Evolutionary conservation across 2,797 vertebrate genomes (phyloP).

Genomic region (Halcyon badia): DNA sequence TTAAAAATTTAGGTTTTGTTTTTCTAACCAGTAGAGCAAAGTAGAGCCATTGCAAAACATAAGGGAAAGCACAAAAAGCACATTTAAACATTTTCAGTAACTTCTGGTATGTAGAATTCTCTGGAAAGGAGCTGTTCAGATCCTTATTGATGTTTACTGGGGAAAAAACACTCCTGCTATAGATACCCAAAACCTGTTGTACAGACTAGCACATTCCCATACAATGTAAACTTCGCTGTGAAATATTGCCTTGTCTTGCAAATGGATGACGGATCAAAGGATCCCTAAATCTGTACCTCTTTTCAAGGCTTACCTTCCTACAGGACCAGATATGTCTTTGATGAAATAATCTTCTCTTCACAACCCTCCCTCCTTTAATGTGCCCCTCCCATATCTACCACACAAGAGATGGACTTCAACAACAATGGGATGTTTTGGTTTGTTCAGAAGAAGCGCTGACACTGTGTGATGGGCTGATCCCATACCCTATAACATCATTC

Average conservation of each 20-base stretch:
- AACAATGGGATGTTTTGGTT: neutral
- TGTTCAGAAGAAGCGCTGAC: neutral
- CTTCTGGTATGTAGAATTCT: neutral
- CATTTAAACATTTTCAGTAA: neutral
- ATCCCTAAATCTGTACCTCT: neutral
- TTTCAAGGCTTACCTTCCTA: neutral
- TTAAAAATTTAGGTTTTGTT: neutral
- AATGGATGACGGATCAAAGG: neutral
- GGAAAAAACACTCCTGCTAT: rapidly evolving
- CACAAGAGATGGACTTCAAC: neutral
- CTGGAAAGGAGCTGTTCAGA: neutral
- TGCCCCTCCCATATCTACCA: neutral
- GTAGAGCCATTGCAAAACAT: neutral
- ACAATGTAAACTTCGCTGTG: neutral
- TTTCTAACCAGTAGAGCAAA: neutral
- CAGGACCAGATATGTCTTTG: neutral
- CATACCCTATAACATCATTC: neutral
- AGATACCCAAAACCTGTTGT: neutral
- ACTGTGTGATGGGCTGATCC: neutral
- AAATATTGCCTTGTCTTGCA: neutral
- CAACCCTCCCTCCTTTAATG: neutral
- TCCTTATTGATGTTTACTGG: rapidly evolving
- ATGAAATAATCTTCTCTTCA: neutral
- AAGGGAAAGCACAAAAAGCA: rapidly evolving
- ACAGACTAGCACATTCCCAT: neutral